phyloP scores from a whole-genome alignment of 2,113 vertebrate species.

The Lynx canadensis region DNA sequence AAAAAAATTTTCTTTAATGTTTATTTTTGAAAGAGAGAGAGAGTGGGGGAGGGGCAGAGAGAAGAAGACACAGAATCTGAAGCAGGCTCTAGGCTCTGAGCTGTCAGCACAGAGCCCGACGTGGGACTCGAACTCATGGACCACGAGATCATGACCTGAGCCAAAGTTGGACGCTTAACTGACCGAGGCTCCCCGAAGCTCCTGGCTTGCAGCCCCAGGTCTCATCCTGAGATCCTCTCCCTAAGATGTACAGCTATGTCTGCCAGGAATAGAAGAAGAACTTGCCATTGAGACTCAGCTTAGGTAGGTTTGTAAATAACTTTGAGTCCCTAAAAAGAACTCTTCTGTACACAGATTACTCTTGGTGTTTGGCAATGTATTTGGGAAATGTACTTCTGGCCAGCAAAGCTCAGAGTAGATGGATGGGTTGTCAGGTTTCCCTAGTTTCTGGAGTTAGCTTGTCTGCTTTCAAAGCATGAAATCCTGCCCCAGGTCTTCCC shows the following conservation, averaged over 20 bases:
- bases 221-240: neutral
- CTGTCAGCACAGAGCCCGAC: too few relatives aligned
- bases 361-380: neutral
- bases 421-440: neutral
- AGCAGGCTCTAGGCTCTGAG: too few relatives aligned
- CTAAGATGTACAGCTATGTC: neutral
- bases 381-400: neutral
- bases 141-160: too few relatives aligned
- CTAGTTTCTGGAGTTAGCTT: neutral
- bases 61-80: too few relatives aligned
- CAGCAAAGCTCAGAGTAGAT: neutral
- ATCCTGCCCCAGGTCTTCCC: neutral
- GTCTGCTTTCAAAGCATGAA: neutral
- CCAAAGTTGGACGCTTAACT: too few relatives aligned
- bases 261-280: neutral
- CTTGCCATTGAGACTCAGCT: neutral
- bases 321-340: neutral
- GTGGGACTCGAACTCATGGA: too few relatives aligned
- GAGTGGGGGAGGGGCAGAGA: too few relatives aligned
- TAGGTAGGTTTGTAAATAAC: neutral
- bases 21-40: too few relatives aligned
- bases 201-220: neutral
- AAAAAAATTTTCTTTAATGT: too few relatives aligned
- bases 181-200: too few relatives aligned
- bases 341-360: neutral